Percentiles rank a stretch among this genome's conserved stretches.
These are phyloP conservation scores for Harpalus rubripes DNA, from an alignment of 2,888 invertebrate genomes.

Conservation along the genomic window DNA sequence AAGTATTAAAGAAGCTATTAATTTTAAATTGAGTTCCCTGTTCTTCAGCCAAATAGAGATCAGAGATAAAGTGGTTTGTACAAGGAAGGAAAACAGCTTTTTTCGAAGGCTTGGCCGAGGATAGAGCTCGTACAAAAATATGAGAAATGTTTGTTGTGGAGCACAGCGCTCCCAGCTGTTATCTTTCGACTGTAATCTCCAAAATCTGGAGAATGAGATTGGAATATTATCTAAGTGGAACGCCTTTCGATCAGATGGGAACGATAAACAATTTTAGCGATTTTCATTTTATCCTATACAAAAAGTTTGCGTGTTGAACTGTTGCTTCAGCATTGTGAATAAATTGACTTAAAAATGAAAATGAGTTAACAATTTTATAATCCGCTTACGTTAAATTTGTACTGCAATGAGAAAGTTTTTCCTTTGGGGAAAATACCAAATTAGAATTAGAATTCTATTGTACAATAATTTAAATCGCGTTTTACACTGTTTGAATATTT, in stretches of 20 bases:
- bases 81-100: constrained; percentile 15
- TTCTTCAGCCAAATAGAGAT: constrained; percentile 12
- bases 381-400: neutral
- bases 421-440: neutral
- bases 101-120: neutral
- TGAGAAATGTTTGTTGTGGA: constrained; percentile 42
- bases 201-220: constrained; percentile 39
- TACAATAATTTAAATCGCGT: no score
- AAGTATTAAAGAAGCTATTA: neutral
- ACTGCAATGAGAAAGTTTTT: neutral
- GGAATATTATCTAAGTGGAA: constrained; percentile 21
- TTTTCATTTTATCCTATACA: constrained; percentile 1
- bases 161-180: constrained; percentile 29
- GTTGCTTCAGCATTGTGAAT: neutral
- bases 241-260: constrained; percentile 10
- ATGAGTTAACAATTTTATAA: constrained; percentile 1
- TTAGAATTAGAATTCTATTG: neutral
- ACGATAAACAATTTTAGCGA: constrained; percentile 17
- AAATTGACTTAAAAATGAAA: constrained; percentile 1
- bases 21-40: neutral
- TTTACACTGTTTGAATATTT: no score
- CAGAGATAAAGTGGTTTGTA: constrained; percentile 22
- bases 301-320: neutral
- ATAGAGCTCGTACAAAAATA: constrained; percentile 37
- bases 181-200: constrained; percentile 35